Base-by-base conservation (phyloP, 2,888 invertebrate species). In the Dicyrtoma fusca region DNA sequence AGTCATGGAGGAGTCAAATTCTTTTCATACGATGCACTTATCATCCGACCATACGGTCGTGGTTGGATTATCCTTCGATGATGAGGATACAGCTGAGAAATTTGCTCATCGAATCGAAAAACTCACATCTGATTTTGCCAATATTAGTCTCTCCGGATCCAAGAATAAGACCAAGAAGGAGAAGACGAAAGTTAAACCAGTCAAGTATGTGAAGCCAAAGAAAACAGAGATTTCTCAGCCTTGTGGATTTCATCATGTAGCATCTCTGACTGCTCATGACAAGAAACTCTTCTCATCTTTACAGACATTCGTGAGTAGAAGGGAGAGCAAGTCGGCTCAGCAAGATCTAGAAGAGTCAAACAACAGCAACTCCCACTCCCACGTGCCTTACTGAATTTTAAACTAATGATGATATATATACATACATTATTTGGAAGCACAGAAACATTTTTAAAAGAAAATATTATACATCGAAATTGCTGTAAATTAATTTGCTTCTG, bases 161-260 rank as follows among this genome's bases (percentile, higher is more conserved):
- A 89, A 83, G 74, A 87, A 88, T 5, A 88, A 85, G 86, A 79
- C 80, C 59, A 83, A 82, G 77, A 83, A 83, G 75, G 82, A 81
- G 19, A 75, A 77, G n/a, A 49, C 57, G 25, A 71, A 73, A 57
- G 53, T 53, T 14, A 73, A 72, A 53, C 87, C 88, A 55, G 84
- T 90, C 55, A 81, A 80, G 70, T 78, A 72, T 68, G 74, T 79
- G 3, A 74, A 62, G 74, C 92, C 92, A 21, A 88, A 89, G 63
- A 93, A 93, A 83, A 88, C 88, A 73, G 91, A 92, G 83, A 93
- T 93, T 79, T 92, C 92, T 61, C 89, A 90, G 82, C 93, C 93
- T 0, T 92, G 92, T 82, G 91, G 91, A 82, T 93, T 93, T 83
- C 90, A 91, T 81, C 92, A 93, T 83, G 89, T 93, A 76, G 92